A percentile compares a stretch with the other conserved stretches of the same genome.
These are phyloP conservation scores for Drosophila tristis DNA, from an alignment of 1,140 invertebrate genomes.

Conservation along the genomic window DNA sequence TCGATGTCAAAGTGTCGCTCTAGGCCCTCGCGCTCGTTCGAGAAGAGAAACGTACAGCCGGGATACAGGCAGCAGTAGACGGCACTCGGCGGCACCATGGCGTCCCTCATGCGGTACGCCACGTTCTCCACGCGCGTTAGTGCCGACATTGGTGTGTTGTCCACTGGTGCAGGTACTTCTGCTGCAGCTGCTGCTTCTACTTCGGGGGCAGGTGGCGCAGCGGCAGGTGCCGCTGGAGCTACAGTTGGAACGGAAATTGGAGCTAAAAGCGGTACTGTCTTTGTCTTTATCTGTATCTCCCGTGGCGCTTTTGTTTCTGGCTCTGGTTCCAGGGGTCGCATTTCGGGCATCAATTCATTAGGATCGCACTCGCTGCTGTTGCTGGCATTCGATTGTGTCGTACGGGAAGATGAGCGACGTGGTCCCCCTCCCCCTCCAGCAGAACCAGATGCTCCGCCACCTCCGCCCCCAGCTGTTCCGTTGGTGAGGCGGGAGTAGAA, in stretches of 20 bases:
- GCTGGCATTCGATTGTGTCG: background rate
- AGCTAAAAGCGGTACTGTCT: too few species aligned
- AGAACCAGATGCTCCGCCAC: background rate
- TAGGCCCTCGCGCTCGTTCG: slow-evolving; percentile 60
- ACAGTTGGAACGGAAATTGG: background rate
- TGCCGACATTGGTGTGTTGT: background rate
- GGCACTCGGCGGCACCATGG: background rate
- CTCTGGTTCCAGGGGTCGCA: slow-evolving; percentile 25
- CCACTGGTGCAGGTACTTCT: background rate
- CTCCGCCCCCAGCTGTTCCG: background rate
- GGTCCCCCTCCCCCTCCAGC: too few species aligned
- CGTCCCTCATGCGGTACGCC: slow-evolving; percentile 23
- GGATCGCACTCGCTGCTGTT: slow-evolving; percentile 20
- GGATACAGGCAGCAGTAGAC: slow-evolving; percentile 55
- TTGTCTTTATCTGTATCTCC: too few species aligned
- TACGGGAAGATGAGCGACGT: too few species aligned
- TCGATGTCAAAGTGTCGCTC: slow-evolving; percentile 59
- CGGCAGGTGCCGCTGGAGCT: background rate
- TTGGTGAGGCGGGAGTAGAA: slow-evolving; percentile 41
- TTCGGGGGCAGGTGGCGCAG: background rate
- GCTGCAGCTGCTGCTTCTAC: too few species aligned
- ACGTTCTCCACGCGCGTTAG: slow-evolving; percentile 51
- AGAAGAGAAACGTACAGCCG: slow-evolving; percentile 58
- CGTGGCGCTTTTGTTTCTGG: background rate
- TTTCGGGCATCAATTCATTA: slow-evolving; percentile 23